Conservation (phyloP, 2,888 invertebrate species). For the Eurois occulta region DNA sequence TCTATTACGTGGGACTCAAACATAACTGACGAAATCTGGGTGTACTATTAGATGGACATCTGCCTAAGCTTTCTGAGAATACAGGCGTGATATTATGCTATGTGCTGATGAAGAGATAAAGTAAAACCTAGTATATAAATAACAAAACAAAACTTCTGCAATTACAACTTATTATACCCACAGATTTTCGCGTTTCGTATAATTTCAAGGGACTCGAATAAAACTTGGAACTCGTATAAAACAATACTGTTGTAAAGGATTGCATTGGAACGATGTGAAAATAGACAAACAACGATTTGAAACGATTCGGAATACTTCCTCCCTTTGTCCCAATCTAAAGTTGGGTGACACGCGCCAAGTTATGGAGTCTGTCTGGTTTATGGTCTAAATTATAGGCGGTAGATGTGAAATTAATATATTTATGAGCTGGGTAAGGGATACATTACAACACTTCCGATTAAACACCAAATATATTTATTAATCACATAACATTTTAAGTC, state of each 20-base stretch:
- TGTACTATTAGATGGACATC: no score
- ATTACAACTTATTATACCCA: conserved; percentile 25
- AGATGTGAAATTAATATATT: background rate
- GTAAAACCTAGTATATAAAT: background rate
- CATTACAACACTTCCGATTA: no score
- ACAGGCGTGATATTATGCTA: no score
- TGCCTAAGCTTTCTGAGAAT: no score
- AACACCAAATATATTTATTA: no score
- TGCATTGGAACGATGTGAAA: conserved; percentile 51
- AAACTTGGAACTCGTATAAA: conserved; percentile 9
- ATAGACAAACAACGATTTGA: conserved; percentile 49
- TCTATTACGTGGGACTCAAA: no score
- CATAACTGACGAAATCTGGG: no score
- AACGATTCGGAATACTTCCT: conserved; percentile 59
- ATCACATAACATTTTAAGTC: no score
- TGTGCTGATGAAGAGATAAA: background rate
- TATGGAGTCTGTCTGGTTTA: conserved; percentile 58
- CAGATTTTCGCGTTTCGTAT: background rate
- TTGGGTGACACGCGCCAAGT: conserved; percentile 70
- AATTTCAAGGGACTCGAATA: conserved; percentile 22
- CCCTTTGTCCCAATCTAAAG: conserved; percentile 71
- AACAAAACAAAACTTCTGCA: conserved; percentile 39
- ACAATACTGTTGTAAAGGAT: conserved; percentile 13
- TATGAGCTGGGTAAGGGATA: no score
- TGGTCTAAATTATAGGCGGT: conserved; percentile 66